phyloP scores from a whole-genome alignment of 2,113 vertebrate species.

The Phoenicopterus ruber region DNA sequence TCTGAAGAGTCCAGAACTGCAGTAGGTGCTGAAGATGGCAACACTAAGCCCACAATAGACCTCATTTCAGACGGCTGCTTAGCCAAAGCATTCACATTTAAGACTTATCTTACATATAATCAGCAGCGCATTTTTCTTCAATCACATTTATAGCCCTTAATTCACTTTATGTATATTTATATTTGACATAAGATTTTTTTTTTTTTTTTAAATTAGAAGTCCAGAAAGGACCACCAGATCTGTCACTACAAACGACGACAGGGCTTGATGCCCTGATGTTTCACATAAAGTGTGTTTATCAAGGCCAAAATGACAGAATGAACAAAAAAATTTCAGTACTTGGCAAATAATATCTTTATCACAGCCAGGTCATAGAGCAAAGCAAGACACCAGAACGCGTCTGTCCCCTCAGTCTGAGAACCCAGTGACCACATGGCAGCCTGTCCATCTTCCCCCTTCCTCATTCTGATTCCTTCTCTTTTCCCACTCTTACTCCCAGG shows the following conservation, averaged over 20 bases:
- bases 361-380: background rate
- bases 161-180: background rate
- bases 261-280: too few species aligned
- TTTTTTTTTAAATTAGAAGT: background rate
- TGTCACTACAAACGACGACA: too few species aligned
- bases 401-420: background rate
- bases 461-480: background rate
- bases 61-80: background rate
- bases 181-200: background rate
- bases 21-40: accelerated
- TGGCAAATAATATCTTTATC: background rate
- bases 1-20: background rate
- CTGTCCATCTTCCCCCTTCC: background rate
- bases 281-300: background rate
- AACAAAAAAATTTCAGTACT: background rate
- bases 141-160: background rate
- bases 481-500: background rate
- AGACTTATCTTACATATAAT: background rate
- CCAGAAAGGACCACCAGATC: background rate
- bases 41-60: accelerated
- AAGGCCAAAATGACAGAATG: background rate
- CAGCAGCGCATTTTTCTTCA: background rate
- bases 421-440: background rate
- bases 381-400: background rate
- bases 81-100: background rate